Evolutionary conservation across 2,888 invertebrate species (phyloP), one percentile per base, ranked within the genome.

Genomic region (Acanthacorydalis orientalis): DNA sequence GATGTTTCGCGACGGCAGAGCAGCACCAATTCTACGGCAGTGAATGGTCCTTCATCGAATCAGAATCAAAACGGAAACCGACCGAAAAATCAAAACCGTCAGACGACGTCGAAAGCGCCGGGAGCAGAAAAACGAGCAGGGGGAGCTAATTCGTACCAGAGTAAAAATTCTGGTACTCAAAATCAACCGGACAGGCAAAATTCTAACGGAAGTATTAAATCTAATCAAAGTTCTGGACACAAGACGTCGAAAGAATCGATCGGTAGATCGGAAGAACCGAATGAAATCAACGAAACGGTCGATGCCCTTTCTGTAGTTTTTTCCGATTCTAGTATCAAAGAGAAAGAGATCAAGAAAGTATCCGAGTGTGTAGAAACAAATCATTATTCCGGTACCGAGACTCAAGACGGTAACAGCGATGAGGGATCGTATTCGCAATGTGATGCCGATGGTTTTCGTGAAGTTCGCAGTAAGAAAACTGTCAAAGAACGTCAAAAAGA

Each of bases 381-480:
- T 55, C 51, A 53, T 39, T 40, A 40, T 40, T 35, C 31, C 15
- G 42, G 12, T n/a, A 8, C 23, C 14, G 42, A 47, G 34, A 43
- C 15, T 6, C 23, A 34, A 14, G 43, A 41, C 8, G 42, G 31
- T 10, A 43, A 49, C 47, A 43, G 50, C 47, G 43, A 60, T 14
- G 74, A 73, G 33, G 62, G 60, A 49, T 51, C 48, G 34, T 54
- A 57, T 1, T 46, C 51, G 2, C 72, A 70, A 51, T 63, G 68
- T 16, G 73, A 78, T 49, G 75, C 79, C 47, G 79, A 79, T 58
- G 85, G 84, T 44, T 87, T 89, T 64, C 85, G 86, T 64, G 88
- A 89, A 63, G 89, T 88, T 7, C 77, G 84, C 49, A 85, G 83
- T 48, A 84, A 84, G 63, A 86, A 85, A 60, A 77, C 73, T 54